Conservation (phyloP, 2,797 vertebrate genomes). For the Nyctibius grandis region DNA sequence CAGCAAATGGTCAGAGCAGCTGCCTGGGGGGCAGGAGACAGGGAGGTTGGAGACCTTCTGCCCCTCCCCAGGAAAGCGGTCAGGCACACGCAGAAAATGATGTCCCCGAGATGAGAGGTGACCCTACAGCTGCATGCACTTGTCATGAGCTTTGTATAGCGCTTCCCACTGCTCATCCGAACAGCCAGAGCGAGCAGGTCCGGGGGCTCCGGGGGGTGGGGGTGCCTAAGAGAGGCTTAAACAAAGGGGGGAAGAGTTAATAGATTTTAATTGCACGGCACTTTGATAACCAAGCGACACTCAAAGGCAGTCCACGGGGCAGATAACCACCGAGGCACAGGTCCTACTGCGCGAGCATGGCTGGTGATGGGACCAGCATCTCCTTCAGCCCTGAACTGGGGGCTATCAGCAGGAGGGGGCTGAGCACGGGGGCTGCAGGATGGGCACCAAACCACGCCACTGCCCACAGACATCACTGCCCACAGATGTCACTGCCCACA, state of each 20-base stretch:
- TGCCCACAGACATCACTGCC: too few relatives aligned
- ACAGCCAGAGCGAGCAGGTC: background rate
- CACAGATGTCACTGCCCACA: too few relatives aligned
- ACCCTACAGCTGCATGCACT: rapidly evolving
- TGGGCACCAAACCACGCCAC: too few relatives aligned
- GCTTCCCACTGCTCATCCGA: rapidly evolving
- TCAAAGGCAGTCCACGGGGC: background rate
- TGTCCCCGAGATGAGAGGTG: rapidly evolving
- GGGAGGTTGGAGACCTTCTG: background rate
- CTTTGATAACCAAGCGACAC: background rate
- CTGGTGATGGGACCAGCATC: rapidly evolving
- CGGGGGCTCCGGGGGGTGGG: rapidly evolving
- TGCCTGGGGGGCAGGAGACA: background rate
- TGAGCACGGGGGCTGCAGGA: too few relatives aligned
- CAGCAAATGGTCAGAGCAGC: too few relatives aligned
- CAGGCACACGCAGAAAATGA: rapidly evolving
- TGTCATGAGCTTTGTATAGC: background rate
- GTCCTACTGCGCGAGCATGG: background rate
- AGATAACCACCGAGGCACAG: too few relatives aligned
- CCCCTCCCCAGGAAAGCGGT: rapidly evolving
- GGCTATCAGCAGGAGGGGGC: background rate
- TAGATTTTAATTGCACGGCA: too few relatives aligned
- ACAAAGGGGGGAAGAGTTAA: background rate
- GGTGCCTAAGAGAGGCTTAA: background rate
- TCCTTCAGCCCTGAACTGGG: rapidly evolving